Percentiles rank a stretch among this genome's conserved stretches.
These are phyloP conservation scores for Lepidurus packardi DNA, from an alignment of 1,140 invertebrate genomes.

Conservation along the genomic window DNA sequence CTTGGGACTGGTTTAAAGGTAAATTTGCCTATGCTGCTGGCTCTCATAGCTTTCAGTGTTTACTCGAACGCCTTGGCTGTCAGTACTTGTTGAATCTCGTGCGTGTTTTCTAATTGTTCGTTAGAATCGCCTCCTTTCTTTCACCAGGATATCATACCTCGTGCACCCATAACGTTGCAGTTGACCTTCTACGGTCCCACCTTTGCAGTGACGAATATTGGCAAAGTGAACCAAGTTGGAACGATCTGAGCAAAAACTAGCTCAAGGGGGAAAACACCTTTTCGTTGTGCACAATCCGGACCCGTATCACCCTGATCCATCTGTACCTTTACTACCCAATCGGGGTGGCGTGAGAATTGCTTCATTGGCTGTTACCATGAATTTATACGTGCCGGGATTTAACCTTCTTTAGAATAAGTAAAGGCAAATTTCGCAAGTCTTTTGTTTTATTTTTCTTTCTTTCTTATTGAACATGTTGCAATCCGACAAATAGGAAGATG, in stretches of 20 bases:
- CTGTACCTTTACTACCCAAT: too few species aligned
- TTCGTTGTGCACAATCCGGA: background rate
- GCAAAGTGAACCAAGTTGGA: background rate
- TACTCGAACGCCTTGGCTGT: background rate
- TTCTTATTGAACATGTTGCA: too few species aligned
- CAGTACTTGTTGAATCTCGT: background rate
- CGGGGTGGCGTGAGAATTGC: too few species aligned
- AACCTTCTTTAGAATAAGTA: too few species aligned
- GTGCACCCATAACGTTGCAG: background rate
- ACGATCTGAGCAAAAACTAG: background rate
- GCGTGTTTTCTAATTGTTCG: background rate
- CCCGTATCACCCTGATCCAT: background rate
- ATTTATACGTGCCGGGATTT: too few species aligned
- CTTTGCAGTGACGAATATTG: conserved; percentile 7
- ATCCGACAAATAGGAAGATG: too few species aligned
- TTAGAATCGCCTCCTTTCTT: too few species aligned
- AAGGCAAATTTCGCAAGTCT: too few species aligned
- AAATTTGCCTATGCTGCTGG: background rate
- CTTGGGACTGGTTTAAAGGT: background rate
- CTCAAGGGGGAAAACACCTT: background rate
- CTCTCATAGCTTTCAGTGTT: background rate
- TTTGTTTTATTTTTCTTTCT: too few species aligned
- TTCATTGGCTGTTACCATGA: too few species aligned
- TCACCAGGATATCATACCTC: too few species aligned
- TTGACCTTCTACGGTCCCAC: background rate